Evolutionary conservation across 1,140 invertebrate species (phyloP), one percentile per base, ranked within the genome.

Genomic region (Cecropterus lyciades): DNA sequence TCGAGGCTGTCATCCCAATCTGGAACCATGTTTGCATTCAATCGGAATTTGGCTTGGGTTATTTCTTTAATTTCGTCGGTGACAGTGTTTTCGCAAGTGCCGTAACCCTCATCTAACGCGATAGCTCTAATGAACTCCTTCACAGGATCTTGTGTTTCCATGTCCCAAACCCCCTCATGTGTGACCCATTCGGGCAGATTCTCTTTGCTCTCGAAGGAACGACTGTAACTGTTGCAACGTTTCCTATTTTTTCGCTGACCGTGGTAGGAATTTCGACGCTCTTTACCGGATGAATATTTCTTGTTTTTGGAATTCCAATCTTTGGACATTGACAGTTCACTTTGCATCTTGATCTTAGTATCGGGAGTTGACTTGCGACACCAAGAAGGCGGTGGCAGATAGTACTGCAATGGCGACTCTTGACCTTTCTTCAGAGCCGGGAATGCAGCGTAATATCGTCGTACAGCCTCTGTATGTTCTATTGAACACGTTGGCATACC

Each of bases 371-470:
- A 57, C 69, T 85, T 89, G 49, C 84, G 85, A 82, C 89, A 92
- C 89, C 89, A 92, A 67, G 87, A 76, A 24, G 89, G 89, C 56
- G 89, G 86, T 57, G 87, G 89, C 65, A 90, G 70, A 72, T 88
- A 90, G 65, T 87, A 91, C 80, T 85, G 87, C 80, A 84, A 75
- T 52, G 85, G 85, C 69, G 89, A 87, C 82, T 90, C 84, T 80
- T 83, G 73, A 40, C 86, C 87, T 80, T 92, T 92, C 69, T 89
- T 90, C 46, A 93, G 81, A 73, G 92, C 89, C 67, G 92, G 92
- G 77, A 93, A 93, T 65, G 92, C 92, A 84, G 92, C 92, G 81
- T 92, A 93, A 79, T 93, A 93, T 82, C 89, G 80, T 72, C 91
- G 87, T 72, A 92, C 91, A 84, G 92, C 92, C 77, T 93, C 92